Percentiles rank a stretch among this genome's conserved stretches.
These are phyloP conservation scores for Mesorhabditis spiculigera DNA, from an alignment of 2,888 invertebrate genomes.

Conservation along the genomic window DNA sequence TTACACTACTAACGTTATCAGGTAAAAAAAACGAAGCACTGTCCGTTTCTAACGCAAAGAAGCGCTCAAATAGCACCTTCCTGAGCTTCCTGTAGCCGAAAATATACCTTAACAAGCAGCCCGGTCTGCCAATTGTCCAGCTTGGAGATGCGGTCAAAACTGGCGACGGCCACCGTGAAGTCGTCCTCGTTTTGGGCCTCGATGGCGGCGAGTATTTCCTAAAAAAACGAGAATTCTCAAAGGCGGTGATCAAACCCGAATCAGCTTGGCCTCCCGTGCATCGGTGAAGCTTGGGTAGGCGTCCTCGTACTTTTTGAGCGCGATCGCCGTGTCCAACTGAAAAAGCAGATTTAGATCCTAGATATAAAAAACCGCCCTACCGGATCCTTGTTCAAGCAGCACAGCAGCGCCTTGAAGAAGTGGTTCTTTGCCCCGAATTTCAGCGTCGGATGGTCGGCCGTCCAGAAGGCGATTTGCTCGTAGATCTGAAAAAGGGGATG, in stretches of 20 bases:
- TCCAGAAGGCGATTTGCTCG: slow-evolving; percentile 60
- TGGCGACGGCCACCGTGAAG: slow-evolving; percentile 89
- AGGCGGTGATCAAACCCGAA: slow-evolving; percentile 69
- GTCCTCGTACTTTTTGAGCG: slow-evolving; percentile 85
- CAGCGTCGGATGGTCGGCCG: slow-evolving; percentile 87
- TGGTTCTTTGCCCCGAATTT: slow-evolving; percentile 99
- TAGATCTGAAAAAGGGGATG: slow-evolving; percentile 15
- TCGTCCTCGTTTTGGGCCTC: slow-evolving; percentile 90
- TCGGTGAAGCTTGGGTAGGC: slow-evolving; percentile 94
- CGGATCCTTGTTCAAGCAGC: slow-evolving; percentile 90
- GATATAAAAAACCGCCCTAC: slow-evolving; percentile 64
- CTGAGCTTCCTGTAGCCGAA: too few species aligned
- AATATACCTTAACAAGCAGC: slow-evolving; percentile 47
- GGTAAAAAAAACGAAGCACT: too few species aligned
- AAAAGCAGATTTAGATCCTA: slow-evolving; percentile 15
- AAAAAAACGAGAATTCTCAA: not conserved
- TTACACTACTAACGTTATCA: too few species aligned
- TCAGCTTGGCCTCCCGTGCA: slow-evolving; percentile 87
- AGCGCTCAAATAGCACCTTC: too few species aligned
- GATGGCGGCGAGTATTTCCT: slow-evolving; percentile 33
- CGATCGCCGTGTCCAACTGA: slow-evolving; percentile 66
- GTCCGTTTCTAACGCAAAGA: too few species aligned
- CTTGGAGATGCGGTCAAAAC: slow-evolving; percentile 80
- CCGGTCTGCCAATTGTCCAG: slow-evolving; percentile 53
- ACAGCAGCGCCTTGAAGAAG: slow-evolving; percentile 91